Base-by-base conservation (phyloP, 2,888 invertebrate species). In the Rotaria socialis region DNA sequence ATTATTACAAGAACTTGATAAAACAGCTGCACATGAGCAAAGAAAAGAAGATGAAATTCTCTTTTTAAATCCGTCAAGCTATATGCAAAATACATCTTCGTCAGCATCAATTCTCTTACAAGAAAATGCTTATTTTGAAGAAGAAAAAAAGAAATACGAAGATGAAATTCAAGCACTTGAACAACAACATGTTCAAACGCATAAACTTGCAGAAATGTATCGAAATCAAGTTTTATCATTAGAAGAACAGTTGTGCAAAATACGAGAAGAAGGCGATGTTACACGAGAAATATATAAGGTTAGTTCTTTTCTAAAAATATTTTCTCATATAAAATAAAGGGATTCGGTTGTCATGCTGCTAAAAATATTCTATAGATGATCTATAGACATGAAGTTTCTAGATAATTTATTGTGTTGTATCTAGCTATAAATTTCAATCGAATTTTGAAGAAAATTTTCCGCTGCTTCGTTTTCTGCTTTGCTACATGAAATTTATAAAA, bases 171-270 rank as follows among this genome's bases (percentile, higher is more conserved):
- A 86, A 19, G 6, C 41, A n/a, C 50, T 87, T 19, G 85, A 86
- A 55, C 84, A 85, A 60, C 87, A 87, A 75, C 41, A 87, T 22
- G 84, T 87, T 55, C 85, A 86, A 85, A 85, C 85, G n/a, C 86
- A 87, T 60, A 87, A 87, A 74, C 74, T 87, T 41, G 60, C 87
- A 27, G 90, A 91, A 86, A 91, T 91, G 90, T 91, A 91, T 88
- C 87, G 91, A 84, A 90, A 91, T 86, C 91, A 91, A 88, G 90
- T 91, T 24, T 90, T 90, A 52, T 90, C 90, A 87, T 88, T 91
- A 84, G 91, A 91, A 86, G 91, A 91, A 88, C 89, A 91, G 85
- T 88, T 91, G 87, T 89, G 90, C 41, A 88, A 90, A 84, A 89
- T 90, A 84, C 88, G 90, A 50, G 91, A 91, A 87, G 90, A 91